phyloP scores from a whole-genome alignment of 2,888 invertebrate genomes.

The Cosmia trapezina region DNA sequence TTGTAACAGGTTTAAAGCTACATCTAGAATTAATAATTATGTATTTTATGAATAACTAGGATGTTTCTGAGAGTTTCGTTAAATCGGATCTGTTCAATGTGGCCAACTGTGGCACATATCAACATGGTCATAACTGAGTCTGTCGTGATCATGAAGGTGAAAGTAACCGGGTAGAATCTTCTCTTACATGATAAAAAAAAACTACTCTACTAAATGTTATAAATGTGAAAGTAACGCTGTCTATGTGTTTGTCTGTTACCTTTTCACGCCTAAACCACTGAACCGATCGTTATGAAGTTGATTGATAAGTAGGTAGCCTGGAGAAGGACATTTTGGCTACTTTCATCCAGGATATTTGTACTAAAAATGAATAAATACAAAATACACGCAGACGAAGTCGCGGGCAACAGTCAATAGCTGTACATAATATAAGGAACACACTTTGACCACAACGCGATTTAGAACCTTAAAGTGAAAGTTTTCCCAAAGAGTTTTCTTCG shows the following conservation, averaged over 20 bases:
- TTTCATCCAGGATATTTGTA: neutral
- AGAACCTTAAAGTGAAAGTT: neutral
- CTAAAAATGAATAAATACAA: neutral
- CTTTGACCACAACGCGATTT: neutral
- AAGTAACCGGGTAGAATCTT: neutral
- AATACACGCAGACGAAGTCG: neutral
- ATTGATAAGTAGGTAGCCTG: neutral
- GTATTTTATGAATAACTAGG: constrained; percentile 2
- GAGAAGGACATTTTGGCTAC: neutral
- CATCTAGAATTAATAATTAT: neutral
- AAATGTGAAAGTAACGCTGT: neutral
- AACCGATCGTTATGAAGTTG: neutral
- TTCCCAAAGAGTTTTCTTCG: too few relatives aligned
- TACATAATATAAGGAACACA: neutral
- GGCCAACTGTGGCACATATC: too few relatives aligned
- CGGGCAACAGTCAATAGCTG: neutral
- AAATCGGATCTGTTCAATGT: neutral
- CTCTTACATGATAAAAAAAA: neutral
- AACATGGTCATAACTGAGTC: neutral
- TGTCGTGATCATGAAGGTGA: neutral
- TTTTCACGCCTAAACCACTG: neutral
- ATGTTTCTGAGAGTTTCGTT: neutral
- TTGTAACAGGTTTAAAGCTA: neutral
- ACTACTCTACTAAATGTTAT: neutral
- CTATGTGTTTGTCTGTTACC: neutral